Evolutionary conservation across 2,888 invertebrate genomes (phyloP).

Genomic region (Temnothorax ravouxi): DNA sequence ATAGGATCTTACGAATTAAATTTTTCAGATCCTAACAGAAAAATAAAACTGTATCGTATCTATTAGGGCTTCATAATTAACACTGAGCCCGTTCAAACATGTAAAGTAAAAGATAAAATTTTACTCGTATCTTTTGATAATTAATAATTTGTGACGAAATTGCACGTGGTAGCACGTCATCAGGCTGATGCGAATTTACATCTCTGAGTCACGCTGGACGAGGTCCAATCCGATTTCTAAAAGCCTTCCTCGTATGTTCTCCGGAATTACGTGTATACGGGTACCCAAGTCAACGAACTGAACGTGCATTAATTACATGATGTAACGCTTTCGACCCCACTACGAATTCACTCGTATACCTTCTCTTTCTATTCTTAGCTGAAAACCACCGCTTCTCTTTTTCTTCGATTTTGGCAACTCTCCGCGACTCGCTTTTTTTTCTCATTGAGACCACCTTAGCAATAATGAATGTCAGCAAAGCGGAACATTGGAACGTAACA

Average conservation of each 20-base stretch:
- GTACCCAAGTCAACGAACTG: conserved; percentile 81
- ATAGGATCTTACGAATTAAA: not conserved
- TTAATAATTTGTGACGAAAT: conserved; percentile 15
- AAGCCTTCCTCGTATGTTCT: conserved; percentile 54
- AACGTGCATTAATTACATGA: conserved; percentile 84
- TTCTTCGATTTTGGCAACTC: not conserved
- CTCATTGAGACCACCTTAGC: not conserved
- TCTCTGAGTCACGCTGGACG: not conserved
- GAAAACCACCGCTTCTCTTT: not conserved
- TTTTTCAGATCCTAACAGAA: not conserved
- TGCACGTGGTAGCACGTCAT: not conserved
- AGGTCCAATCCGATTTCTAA: conserved; percentile 28
- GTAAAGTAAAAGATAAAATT: not conserved
- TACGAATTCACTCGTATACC: not conserved
- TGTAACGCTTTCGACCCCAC: conserved; percentile 76
- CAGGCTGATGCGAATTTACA: not conserved
- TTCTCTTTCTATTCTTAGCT: conserved; percentile 14
- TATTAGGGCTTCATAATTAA: not conserved
- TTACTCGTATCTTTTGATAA: not conserved
- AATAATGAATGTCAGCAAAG: not conserved
- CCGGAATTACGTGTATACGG: conserved; percentile 75
- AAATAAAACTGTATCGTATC: not conserved
- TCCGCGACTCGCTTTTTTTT: not conserved
- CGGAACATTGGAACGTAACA: not conserved
- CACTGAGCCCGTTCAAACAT: not conserved